A percentile compares a stretch with the other conserved stretches of the same genome.
These are phyloP conservation scores for Phyllotis vaccarum DNA, from an alignment of 2,797 vertebrate genomes.

Conservation along the genomic window DNA sequence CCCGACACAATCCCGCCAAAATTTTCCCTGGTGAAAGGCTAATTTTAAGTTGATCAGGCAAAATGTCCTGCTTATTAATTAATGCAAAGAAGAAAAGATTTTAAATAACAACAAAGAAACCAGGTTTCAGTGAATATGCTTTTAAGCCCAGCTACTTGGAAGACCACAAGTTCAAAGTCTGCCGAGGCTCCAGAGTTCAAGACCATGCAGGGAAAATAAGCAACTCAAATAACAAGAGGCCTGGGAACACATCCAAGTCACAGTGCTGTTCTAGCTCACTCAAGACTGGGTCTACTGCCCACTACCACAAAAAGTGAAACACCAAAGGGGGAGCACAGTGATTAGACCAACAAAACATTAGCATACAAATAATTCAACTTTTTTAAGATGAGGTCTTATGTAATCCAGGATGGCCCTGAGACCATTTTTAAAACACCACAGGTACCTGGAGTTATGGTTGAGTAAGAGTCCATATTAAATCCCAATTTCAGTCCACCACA, in stretches of 20 bases:
- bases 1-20: not conserved
- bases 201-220: not conserved
- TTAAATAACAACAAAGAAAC: not conserved
- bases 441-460: no score
- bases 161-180: not conserved
- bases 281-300: not conserved
- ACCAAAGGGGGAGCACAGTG: not conserved
- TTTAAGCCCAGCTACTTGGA: not conserved
- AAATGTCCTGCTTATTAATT: not conserved
- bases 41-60: not conserved
- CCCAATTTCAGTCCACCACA: not conserved
- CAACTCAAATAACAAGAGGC: not conserved
- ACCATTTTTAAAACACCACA: not conserved
- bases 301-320: not conserved
- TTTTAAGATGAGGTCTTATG: not conserved
- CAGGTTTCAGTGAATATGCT: not conserved
- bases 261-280: not conserved
- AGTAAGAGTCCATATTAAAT: not conserved
- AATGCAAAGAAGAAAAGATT: constrained; percentile 11
- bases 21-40: not conserved
- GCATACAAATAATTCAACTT: not conserved
- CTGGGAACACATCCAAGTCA: not conserved
- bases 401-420: not conserved
- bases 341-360: not conserved
- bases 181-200: not conserved